These are phyloP conservation scores for Aelia acuminata DNA, from an alignment of 2,888 invertebrate genomes.

Conservation along the genomic window DNA sequence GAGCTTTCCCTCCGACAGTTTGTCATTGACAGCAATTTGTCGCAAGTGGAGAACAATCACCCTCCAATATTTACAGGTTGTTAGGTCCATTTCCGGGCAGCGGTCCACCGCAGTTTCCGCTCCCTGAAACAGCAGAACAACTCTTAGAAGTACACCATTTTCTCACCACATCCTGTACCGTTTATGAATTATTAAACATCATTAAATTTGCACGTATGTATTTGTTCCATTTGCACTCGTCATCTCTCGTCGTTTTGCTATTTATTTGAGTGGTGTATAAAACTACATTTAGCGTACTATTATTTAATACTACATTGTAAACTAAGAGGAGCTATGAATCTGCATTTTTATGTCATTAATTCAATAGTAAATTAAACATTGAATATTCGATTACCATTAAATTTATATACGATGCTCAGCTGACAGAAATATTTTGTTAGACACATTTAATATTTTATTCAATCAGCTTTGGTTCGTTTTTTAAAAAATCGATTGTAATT, in stretches of 20 bases:
- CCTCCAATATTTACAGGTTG: neutral
- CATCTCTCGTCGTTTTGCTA: neutral
- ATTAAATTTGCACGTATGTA: neutral
- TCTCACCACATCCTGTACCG: neutral
- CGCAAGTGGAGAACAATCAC: neutral
- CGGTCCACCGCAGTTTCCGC: conserved; percentile 12
- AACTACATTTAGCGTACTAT: neutral
- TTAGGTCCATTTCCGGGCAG: neutral
- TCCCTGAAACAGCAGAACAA: neutral
- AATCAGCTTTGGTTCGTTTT: too few species aligned
- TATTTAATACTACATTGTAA: too few species aligned
- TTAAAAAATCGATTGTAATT: too few species aligned
- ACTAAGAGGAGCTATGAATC: too few species aligned
- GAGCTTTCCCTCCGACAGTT: neutral
- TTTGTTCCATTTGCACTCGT: neutral
- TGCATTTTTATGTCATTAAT: too few species aligned
- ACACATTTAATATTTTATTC: too few species aligned
- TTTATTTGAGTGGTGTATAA: neutral
- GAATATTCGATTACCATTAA: too few species aligned
- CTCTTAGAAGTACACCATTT: neutral
- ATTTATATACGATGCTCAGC: too few species aligned
- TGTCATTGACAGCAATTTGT: conserved; percentile 21
- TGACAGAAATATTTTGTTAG: too few species aligned
- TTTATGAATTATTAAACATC: neutral
- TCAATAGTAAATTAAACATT: too few species aligned